Conservation (phyloP, 2,113 vertebrate genomes). For the Ondatra zibethicus region DNA sequence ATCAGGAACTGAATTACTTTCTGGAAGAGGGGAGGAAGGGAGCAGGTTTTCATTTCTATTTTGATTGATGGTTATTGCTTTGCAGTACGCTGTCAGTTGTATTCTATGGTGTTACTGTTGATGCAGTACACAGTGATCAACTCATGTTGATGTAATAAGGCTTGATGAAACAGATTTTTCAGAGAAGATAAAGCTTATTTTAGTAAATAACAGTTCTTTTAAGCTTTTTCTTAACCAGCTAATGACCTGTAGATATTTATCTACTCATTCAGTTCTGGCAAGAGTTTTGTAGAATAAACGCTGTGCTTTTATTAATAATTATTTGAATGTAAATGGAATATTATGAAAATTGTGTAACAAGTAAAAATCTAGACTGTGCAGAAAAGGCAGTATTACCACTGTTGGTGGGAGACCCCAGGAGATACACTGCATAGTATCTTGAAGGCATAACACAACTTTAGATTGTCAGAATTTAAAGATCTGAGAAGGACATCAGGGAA, state of each 20-base stretch:
- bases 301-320: conserved; percentile 41
- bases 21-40: conserved; percentile 7
- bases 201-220: not conserved
- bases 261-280: conserved; percentile 59
- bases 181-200: conserved; percentile 36
- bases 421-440: not conserved
- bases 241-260: conserved; percentile 53
- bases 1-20: conserved; percentile 67
- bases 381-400: not conserved
- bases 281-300: not conserved
- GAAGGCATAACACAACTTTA: not conserved
- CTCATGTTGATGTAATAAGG: conserved; percentile 55
- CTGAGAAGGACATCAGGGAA: not conserved
- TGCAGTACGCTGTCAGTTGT: conserved; percentile 34
- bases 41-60: conserved; percentile 70
- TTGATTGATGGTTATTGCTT: conserved; percentile 65
- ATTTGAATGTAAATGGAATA: conserved; percentile 48
- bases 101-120: conserved; percentile 47
- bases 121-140: not conserved
- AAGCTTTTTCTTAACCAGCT: conserved; percentile 24
- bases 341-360: conserved; percentile 43
- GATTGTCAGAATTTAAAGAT: not conserved
- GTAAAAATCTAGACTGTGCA: conserved; percentile 16
- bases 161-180: conserved; percentile 46
- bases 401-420: not conserved